A percentile compares a stretch with the other conserved stretches of the same genome.
Evolutionary conservation across 2,888 invertebrate species (phyloP).

Genomic region (Nebria brevicollis): DNA sequence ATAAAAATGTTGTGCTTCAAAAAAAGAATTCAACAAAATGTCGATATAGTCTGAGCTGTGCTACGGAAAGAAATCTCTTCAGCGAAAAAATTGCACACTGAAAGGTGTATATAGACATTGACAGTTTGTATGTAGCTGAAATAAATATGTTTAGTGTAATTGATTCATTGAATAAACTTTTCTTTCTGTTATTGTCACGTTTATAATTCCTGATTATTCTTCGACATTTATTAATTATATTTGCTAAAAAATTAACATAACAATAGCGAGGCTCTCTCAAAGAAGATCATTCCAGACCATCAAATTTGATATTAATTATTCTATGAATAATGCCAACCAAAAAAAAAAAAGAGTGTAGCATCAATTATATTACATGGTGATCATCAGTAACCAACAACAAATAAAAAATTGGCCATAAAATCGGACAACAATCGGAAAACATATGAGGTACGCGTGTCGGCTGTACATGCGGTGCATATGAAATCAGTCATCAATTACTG

Average conservation of each 20-base stretch:
- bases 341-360: background rate
- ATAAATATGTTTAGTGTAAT: background rate
- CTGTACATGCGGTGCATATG: constrained; percentile 28
- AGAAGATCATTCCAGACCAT: constrained; percentile 17
- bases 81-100: too few relatives aligned
- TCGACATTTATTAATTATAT: background rate
- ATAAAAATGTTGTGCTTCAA: background rate
- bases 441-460: constrained; percentile 43
- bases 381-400: constrained; percentile 26
- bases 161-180: background rate
- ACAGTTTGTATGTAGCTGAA: too few relatives aligned
- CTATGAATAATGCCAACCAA: background rate
- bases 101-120: too few relatives aligned
- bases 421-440: constrained; percentile 43
- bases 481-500: constrained; percentile 41
- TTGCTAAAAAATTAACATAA: constrained; percentile 5
- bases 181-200: background rate
- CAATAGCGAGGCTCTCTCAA: background rate
- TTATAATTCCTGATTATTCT: background rate
- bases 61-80: too few relatives aligned
- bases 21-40: background rate
- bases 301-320: constrained; percentile 17
- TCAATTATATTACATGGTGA: constrained; percentile 14
- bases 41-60: too few relatives aligned
- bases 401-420: constrained; percentile 47